phyloP scores from a whole-genome alignment of 1,140 invertebrate species.

The Theocolax elegans region DNA sequence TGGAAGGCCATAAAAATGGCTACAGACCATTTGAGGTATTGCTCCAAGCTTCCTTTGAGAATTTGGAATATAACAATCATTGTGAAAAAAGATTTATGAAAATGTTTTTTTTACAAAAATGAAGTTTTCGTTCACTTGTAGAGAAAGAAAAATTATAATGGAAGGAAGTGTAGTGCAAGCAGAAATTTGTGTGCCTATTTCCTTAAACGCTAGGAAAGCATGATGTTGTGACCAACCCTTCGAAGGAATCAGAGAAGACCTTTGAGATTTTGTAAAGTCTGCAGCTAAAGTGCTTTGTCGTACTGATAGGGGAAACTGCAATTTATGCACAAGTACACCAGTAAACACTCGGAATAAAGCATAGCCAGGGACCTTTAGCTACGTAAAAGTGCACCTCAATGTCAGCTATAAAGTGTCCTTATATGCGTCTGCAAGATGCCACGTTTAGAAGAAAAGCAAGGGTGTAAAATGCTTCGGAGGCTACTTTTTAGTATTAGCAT shows the following conservation, averaged over 20 bases:
- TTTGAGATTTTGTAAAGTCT: constrained; percentile 58
- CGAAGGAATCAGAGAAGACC: constrained; percentile 42
- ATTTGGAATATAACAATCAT: too few species aligned
- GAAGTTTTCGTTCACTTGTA: too few species aligned
- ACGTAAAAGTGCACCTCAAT: constrained; percentile 45
- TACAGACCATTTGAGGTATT: too few species aligned
- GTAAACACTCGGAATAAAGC: constrained; percentile 61
- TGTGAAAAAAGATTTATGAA: too few species aligned
- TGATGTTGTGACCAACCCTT: constrained; percentile 35
- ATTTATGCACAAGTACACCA: constrained; percentile 62
- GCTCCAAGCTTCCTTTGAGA: too few species aligned
- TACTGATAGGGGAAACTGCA: constrained; percentile 55
- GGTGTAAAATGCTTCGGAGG: constrained; percentile 60
- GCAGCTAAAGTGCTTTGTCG: constrained; percentile 33
- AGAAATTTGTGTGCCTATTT: constrained; percentile 18
- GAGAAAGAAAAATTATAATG: too few species aligned
- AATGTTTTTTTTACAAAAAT: too few species aligned
- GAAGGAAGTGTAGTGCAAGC: not conserved
- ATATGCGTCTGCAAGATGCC: constrained; percentile 24
- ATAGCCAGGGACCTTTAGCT: constrained; percentile 51
- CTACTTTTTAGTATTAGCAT: constrained; percentile 61
- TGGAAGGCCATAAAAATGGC: too few species aligned
- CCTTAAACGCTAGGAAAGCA: constrained; percentile 20
- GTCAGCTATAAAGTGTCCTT: constrained; percentile 42
- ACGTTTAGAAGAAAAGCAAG: constrained; percentile 50